A percentile compares a stretch with the other conserved stretches of the same genome.
Conservation (phyloP, 2,888 invertebrate genomes). For the Xiphydria camelus region DNA sequence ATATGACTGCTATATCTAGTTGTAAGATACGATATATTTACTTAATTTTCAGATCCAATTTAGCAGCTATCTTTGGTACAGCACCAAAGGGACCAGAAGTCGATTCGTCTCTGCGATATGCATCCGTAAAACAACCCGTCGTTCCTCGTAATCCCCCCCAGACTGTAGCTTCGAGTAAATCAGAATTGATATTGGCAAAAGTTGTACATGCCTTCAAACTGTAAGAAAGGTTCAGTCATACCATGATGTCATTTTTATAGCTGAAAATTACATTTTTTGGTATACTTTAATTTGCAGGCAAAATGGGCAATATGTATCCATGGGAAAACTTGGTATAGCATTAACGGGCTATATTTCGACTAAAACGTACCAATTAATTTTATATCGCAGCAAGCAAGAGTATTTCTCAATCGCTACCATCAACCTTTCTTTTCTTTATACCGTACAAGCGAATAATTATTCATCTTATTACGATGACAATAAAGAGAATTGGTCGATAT, state of each 20-base stretch:
- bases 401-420: conserved; percentile 43
- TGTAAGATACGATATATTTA: background rate
- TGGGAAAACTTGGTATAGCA: conserved; percentile 52
- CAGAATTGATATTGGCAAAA: conserved; percentile 45
- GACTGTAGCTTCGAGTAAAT: conserved; percentile 27
- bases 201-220: conserved; percentile 44
- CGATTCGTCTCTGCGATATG: conserved; percentile 4
- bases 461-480: conserved; percentile 59
- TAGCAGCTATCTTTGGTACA: conserved; percentile 43
- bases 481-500: conserved; percentile 62
- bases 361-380: conserved; percentile 46
- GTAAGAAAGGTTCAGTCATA: conserved; percentile 26
- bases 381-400: conserved; percentile 49
- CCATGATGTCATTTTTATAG: too few relatives aligned
- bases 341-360: conserved; percentile 41
- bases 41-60: conserved; percentile 35
- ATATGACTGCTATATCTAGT: background rate
- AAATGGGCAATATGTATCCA: conserved; percentile 44
- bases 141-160: conserved; percentile 27
- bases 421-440: conserved; percentile 42
- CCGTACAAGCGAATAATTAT: conserved; percentile 45
- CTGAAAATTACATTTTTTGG: too few relatives aligned
- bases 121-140: conserved; percentile 20
- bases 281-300: too few relatives aligned
- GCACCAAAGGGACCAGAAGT: conserved; percentile 18